Evolutionary conservation across 2,113 vertebrate species (phyloP).

Genomic region (Antechinus stuartii): DNA sequence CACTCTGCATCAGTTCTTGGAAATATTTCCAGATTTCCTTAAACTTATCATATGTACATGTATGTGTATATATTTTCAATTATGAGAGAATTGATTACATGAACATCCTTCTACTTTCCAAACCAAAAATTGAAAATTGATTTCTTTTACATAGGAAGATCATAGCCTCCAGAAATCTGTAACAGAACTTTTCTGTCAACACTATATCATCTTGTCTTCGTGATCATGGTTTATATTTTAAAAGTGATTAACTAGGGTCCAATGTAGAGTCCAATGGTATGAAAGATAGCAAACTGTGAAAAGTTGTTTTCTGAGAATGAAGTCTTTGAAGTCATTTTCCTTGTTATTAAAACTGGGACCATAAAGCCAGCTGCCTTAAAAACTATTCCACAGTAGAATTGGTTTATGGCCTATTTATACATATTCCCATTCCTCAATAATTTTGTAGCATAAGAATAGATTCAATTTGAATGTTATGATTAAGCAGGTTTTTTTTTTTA

Average conservation of each 20-base stretch:
- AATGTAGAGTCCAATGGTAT: not conserved
- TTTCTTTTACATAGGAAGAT: not conserved
- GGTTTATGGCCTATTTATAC: not conserved
- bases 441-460: not conserved
- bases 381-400: not conserved
- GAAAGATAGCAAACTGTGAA: not conserved
- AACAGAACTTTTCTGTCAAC: not conserved
- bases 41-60: not conserved
- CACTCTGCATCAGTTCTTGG: not conserved
- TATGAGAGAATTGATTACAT: not conserved
- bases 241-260: not conserved
- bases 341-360: not conserved
- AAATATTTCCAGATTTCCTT: not conserved
- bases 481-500: not conserved
- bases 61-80: not conserved
- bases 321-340: not conserved
- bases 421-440: not conserved
- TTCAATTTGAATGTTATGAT: not conserved
- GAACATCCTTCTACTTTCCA: not conserved
- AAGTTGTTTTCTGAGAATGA: not conserved
- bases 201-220: not conserved
- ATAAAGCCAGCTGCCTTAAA: not conserved
- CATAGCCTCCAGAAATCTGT: accelerated
- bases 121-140: not conserved
- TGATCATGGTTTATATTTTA: not conserved